These are phyloP conservation scores for Aurelia aurita DNA, from an alignment of 30 jellyfish, hydroid and myxozoan genomes.

Conservation along the genomic window DNA sequence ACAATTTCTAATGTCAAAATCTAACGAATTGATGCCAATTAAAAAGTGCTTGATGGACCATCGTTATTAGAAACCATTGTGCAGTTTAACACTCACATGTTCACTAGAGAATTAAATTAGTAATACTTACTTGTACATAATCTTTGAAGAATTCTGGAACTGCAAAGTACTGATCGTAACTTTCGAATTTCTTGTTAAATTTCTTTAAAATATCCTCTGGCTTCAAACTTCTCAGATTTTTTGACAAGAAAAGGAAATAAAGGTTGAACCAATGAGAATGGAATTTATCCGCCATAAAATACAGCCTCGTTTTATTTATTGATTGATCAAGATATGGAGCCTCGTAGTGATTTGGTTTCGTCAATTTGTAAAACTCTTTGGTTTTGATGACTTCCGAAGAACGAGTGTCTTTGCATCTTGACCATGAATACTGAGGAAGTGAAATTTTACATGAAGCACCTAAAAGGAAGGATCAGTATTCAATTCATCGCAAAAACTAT, in stretches of 20 bases:
- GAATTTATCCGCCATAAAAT: constrained; percentile 63
- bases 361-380: constrained; percentile 16
- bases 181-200: neutral
- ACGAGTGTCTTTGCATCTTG: constrained; percentile 17
- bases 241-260: constrained; percentile 53
- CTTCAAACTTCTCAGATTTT: constrained; percentile 6
- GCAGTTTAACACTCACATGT: neutral
- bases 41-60: too few species aligned
- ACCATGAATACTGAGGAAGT: constrained; percentile 7
- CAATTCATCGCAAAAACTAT: too few species aligned
- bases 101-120: neutral
- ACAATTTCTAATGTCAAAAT: too few species aligned
- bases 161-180: constrained; percentile 56
- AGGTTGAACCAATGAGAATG: constrained; percentile 86
- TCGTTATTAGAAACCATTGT: too few species aligned
- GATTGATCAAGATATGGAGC: constrained; percentile 79
- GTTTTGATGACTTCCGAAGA: neutral
- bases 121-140: constrained; percentile 11
- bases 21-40: too few species aligned
- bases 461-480: neutral
- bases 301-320: neutral
- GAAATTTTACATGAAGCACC: constrained; percentile 37
- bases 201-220: neutral
- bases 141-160: constrained; percentile 41
- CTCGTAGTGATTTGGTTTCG: constrained; percentile 23